Percentiles rank a stretch among this genome's conserved stretches.
Evolutionary conservation across 2,888 invertebrate species (phyloP).

Genomic region (Polyploca ridens): DNA sequence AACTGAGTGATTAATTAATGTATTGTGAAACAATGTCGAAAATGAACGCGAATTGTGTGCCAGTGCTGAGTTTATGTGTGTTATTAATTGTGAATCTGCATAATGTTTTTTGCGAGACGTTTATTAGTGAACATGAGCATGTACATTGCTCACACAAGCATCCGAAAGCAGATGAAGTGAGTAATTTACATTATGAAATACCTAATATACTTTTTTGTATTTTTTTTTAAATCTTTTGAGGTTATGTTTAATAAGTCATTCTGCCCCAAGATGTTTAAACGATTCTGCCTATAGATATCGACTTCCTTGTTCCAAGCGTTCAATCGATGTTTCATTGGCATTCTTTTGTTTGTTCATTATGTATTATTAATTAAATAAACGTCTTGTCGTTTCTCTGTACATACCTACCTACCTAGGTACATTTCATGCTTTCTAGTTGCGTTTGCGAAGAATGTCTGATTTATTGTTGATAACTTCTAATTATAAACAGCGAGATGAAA

Average conservation of each 20-base stretch:
- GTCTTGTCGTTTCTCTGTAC: neutral
- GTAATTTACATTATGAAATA: slow-evolving; percentile 41
- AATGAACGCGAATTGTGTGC: slow-evolving; percentile 42
- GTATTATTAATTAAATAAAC: neutral
- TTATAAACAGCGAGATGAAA: neutral
- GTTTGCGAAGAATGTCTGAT: neutral
- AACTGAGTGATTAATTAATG: slow-evolving; percentile 48
- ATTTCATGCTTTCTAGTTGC: slow-evolving; percentile 1
- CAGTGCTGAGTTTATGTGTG: slow-evolving; percentile 49
- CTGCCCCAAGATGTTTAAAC: neutral
- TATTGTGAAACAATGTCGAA: slow-evolving; percentile 44
- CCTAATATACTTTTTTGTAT: slow-evolving; percentile 12
- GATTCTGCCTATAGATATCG: neutral
- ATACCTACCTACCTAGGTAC: neutral
- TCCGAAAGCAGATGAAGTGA: slow-evolving; percentile 88
- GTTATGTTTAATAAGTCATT: slow-evolving; percentile 31
- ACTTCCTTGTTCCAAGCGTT: neutral
- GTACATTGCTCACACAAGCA: slow-evolving; percentile 87
- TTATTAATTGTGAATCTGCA: slow-evolving; percentile 46
- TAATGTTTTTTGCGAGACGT: slow-evolving; percentile 47
- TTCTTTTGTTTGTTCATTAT: neutral
- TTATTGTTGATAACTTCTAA: slow-evolving; percentile 8
- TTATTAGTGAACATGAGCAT: slow-evolving; percentile 56
- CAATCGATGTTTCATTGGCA: neutral
- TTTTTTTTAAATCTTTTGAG: slow-evolving; percentile 28